Conservation (phyloP, 2,113 vertebrate genomes). For the Coreoperca whiteheadi region DNA sequence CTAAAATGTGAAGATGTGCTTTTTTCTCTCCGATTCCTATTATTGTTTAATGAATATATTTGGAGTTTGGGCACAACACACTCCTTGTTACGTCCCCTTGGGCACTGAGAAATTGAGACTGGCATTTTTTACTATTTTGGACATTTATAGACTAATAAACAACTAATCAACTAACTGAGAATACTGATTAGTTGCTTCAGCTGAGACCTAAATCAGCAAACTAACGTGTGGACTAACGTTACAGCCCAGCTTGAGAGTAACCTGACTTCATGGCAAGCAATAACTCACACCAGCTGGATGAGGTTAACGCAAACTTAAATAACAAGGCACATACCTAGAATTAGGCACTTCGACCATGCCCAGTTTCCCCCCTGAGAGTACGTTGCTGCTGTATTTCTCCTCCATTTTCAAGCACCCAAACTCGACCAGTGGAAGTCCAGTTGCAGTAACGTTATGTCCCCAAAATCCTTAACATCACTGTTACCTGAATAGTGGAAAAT, state of each 20-base stretch:
- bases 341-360: constrained; percentile 90
- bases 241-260: not conserved
- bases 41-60: too few species aligned
- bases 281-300: not conserved
- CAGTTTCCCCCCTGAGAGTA: constrained; percentile 86
- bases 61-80: too few species aligned
- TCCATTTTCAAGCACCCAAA: constrained; percentile 81
- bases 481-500: not conserved
- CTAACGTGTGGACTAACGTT: not conserved
- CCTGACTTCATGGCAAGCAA: not conserved
- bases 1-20: not conserved
- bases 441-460: constrained; percentile 2
- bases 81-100: not conserved
- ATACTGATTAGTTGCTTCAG: not conserved
- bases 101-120: not conserved
- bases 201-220: not conserved
- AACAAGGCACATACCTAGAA: constrained; percentile 82
- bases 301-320: not conserved
- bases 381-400: constrained; percentile 91
- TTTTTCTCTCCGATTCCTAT: not conserved
- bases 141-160: not conserved
- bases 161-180: not conserved
- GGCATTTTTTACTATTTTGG: not conserved
- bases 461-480: constrained; percentile 32
- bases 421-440: not conserved